Conservation (phyloP, 2,888 invertebrate species). For the Drosophila tripunctata region DNA sequence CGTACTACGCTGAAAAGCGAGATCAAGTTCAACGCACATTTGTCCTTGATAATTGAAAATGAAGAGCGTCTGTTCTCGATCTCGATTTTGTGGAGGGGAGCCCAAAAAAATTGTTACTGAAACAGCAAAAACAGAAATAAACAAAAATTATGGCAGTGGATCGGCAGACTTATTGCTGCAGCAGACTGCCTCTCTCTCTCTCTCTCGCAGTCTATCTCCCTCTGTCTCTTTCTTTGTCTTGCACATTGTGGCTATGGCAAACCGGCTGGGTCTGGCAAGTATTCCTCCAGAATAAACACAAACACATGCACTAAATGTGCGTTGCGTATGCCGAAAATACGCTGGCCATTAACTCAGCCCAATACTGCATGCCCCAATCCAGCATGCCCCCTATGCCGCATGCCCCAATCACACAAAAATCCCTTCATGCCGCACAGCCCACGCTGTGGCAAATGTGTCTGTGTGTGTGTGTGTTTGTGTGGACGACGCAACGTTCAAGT, state of each 20-base stretch:
- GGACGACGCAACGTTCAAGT: slow-evolving; percentile 16
- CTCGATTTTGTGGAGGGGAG: slow-evolving; percentile 48
- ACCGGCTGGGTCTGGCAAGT: slow-evolving; percentile 57
- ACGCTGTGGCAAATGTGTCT: slow-evolving; percentile 28
- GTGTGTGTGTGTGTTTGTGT: no score
- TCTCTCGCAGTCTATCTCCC: neutral
- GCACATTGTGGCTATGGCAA: slow-evolving; percentile 12
- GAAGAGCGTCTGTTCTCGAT: slow-evolving; percentile 9
- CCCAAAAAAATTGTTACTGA: slow-evolving; percentile 52
- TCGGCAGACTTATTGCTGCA: slow-evolving; percentile 75
- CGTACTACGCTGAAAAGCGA: slow-evolving; percentile 66
- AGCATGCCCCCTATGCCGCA: slow-evolving; percentile 3
- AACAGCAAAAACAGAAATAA: slow-evolving; percentile 49
- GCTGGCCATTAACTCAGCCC: slow-evolving; percentile 69
- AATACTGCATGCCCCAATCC: slow-evolving; percentile 22
- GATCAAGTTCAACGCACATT: slow-evolving; percentile 80
- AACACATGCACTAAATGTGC: slow-evolving; percentile 71
- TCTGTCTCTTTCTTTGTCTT: neutral
- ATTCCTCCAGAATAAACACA: slow-evolving; percentile 39
- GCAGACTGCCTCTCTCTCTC: slow-evolving; percentile 3
- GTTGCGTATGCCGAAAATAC: slow-evolving; percentile 80
- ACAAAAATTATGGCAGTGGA: slow-evolving; percentile 80
- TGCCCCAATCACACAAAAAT: slow-evolving; percentile 4
- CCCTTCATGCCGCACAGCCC: slow-evolving; percentile 29
- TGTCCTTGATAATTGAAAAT: slow-evolving; percentile 78